A percentile compares a stretch with the other conserved stretches of the same genome.
These are phyloP conservation scores for Callopanchax toddi DNA, from an alignment of 2,113 vertebrate species.

Conservation along the genomic window DNA sequence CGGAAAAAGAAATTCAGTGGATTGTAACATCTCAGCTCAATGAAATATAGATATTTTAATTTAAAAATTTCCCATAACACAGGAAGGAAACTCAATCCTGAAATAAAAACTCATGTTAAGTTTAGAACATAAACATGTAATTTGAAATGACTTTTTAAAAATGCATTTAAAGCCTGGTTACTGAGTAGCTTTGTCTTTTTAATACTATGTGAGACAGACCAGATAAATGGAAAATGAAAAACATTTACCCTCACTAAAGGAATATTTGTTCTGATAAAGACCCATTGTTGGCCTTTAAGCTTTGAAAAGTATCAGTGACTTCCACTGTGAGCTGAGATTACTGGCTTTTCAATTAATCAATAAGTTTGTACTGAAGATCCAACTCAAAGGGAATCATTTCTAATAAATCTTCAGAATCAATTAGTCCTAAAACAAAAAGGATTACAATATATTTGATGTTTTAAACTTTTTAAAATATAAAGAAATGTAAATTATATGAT, in stretches of 20 bases:
- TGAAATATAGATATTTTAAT: not conserved
- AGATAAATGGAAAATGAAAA: not conserved
- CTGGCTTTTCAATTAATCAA: constrained; percentile 40
- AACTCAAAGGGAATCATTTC: constrained; percentile 18
- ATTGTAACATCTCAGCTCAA: no score
- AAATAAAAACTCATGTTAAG: no score
- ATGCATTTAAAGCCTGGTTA: not conserved
- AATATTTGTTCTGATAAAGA: not conserved
- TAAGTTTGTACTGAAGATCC: constrained; percentile 6
- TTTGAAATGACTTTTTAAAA: no score
- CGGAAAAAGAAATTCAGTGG: no score
- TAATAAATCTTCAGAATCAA: constrained; percentile 28
- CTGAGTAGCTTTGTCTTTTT: not conserved
- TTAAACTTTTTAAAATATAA: no score
- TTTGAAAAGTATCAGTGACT: not conserved
- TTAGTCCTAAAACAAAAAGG: not conserved
- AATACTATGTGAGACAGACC: not conserved
- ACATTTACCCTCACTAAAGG: no score
- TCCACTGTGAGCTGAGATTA: not conserved
- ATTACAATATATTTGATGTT: constrained; percentile 8
- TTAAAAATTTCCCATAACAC: no score
- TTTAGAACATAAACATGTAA: no score
- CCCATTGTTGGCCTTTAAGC: not conserved
- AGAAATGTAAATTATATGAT: no score
- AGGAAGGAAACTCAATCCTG: no score